phyloP scores from a whole-genome alignment of 2,113 vertebrate genomes.

The Misgurnus anguillicaudatus region DNA sequence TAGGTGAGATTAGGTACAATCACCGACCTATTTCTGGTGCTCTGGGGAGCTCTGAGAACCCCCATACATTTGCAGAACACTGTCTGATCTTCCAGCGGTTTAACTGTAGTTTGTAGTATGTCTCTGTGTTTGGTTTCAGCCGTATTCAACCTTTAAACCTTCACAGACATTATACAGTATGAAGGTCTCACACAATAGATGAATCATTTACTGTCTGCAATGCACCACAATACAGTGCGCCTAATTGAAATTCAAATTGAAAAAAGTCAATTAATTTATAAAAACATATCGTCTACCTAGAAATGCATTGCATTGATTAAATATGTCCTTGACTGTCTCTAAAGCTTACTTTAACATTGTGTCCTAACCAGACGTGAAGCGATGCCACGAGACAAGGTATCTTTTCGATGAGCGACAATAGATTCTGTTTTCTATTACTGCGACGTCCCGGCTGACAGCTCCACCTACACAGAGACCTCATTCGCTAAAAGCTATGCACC shows the following conservation, averaged over 20 bases:
- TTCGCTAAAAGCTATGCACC: too few relatives aligned
- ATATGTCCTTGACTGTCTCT: not conserved
- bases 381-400: too few relatives aligned
- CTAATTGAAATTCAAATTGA: too few relatives aligned
- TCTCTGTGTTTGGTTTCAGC: slow-evolving; percentile 20
- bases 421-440: too few relatives aligned
- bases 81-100: slow-evolving; percentile 22
- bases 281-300: not conserved
- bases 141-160: slow-evolving; percentile 1
- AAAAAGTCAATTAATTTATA: too few relatives aligned
- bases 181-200: not conserved
- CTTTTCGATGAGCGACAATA: too few relatives aligned
- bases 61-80: slow-evolving; percentile 11
- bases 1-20: too few relatives aligned
- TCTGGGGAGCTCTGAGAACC: slow-evolving; percentile 17
- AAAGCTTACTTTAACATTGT: not conserved
- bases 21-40: slow-evolving; percentile 3
- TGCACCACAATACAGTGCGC: too few relatives aligned
- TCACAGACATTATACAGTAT: not conserved
- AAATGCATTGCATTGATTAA: not conserved
- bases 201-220: too few relatives aligned
- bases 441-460: too few relatives aligned
- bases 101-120: not conserved
- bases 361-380: not conserved
- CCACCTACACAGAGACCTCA: too few relatives aligned